These are phyloP conservation scores for Sisyra terminalis DNA, from an alignment of 2,888 invertebrate genomes.

Conservation along the genomic window DNA sequence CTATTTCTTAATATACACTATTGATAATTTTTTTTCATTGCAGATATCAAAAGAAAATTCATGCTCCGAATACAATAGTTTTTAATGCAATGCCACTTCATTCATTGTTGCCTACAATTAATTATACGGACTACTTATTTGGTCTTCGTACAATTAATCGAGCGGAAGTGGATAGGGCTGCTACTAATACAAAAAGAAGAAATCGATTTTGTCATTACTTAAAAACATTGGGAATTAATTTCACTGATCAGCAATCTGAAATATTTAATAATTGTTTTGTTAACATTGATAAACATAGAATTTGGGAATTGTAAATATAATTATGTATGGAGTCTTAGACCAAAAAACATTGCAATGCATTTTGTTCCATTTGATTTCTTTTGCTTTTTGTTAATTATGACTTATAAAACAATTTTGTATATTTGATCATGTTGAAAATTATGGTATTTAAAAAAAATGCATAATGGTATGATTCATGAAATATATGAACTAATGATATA, in stretches of 20 bases:
- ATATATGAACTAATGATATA: too few relatives aligned
- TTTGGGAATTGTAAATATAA: too few relatives aligned
- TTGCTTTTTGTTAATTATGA: too few relatives aligned
- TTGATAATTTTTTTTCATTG: slow-evolving; percentile 2
- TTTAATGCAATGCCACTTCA: slow-evolving; percentile 31
- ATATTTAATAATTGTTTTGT: slow-evolving; percentile 1
- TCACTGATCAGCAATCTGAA: slow-evolving; percentile 33
- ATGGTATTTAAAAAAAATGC: too few relatives aligned
- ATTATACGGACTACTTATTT: slow-evolving; percentile 53
- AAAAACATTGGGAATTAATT: slow-evolving; percentile 35
- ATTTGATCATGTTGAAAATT: too few relatives aligned
- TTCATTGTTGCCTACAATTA: slow-evolving; percentile 32
- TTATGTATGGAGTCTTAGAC: too few relatives aligned
- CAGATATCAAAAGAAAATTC: slow-evolving; percentile 30
- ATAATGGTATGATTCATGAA: too few relatives aligned
- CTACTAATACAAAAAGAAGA: slow-evolving; percentile 42
- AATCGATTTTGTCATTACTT: slow-evolving; percentile 68
- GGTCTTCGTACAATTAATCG: slow-evolving; percentile 50
- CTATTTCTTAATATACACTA: too few relatives aligned
- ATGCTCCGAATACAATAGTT: slow-evolving; percentile 26
- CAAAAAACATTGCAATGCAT: too few relatives aligned
- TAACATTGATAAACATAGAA: too few relatives aligned
- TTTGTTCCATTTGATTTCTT: too few relatives aligned
- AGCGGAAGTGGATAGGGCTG: slow-evolving; percentile 42
- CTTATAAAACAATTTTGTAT: too few relatives aligned